Conservation (phyloP, 2,113 vertebrate genomes). For the Phrynocephalus versicolor region DNA sequence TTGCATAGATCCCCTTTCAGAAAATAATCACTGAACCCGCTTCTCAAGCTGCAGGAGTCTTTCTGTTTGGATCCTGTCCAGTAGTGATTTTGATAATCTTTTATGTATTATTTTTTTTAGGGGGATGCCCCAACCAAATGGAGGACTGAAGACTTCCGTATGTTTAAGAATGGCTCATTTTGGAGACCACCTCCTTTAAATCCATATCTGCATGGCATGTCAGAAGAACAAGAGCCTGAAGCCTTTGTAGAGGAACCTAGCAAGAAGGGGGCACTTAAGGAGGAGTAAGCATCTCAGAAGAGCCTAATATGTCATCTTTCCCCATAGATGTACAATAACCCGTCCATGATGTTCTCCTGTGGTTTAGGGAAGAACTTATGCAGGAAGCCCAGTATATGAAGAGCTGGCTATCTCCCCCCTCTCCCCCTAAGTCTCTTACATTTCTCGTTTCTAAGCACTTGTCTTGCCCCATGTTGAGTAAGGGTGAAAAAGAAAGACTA, state of each 20-base stretch:
- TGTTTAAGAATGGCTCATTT: conserved; percentile 98
- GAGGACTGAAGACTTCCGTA: conserved; percentile 95
- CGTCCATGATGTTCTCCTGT: background rate
- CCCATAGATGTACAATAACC: background rate
- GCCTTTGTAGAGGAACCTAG: conserved; percentile 88
- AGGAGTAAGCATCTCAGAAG: conserved; percentile 83
- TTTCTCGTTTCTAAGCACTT: background rate
- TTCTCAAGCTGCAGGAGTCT: background rate
- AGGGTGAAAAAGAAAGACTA: background rate
- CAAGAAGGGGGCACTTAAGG: conserved; percentile 96
- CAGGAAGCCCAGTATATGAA: background rate
- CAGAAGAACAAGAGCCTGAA: conserved; percentile 90
- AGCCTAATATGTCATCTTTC: background rate
- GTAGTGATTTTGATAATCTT: background rate
- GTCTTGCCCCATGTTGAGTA: accelerated
- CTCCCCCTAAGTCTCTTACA: background rate
- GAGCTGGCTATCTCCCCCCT: background rate
- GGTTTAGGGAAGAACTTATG: background rate
- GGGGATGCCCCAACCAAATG: conserved; percentile 96
- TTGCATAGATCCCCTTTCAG: background rate
- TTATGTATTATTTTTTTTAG: conserved; percentile 64
- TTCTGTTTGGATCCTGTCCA: background rate
- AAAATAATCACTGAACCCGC: background rate
- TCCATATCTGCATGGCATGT: conserved; percentile 93
- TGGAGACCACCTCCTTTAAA: conserved; percentile 97